phyloP scores from a whole-genome alignment of 2,888 invertebrate genomes.

The Zygothrica quintamaculata region DNA sequence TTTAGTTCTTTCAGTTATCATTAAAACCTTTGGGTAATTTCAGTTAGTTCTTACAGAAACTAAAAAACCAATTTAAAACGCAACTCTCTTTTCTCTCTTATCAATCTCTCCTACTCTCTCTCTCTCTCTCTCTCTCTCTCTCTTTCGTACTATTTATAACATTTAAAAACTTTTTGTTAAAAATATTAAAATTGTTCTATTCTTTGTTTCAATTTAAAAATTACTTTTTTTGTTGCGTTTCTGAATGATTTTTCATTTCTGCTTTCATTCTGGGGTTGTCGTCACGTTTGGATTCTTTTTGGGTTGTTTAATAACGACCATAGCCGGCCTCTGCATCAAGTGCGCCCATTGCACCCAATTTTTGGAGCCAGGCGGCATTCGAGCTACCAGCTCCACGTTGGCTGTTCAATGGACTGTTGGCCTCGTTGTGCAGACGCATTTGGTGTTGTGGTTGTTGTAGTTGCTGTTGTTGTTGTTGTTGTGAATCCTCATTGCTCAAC shows the following conservation, averaged over 20 bases:
- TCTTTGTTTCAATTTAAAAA: background rate
- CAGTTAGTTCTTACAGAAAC: conserved; percentile 11
- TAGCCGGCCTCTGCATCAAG: conserved; percentile 72
- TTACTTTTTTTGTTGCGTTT: too few relatives aligned
- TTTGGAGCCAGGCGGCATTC: conserved; percentile 79
- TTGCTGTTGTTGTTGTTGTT: conserved; percentile 51
- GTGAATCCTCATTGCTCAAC: conserved; percentile 84
- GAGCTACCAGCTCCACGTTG: conserved; percentile 45
- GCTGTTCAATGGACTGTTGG: conserved; percentile 57
- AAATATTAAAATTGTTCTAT: background rate
- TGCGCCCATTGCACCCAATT: conserved; percentile 72
- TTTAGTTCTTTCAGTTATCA: conserved; percentile 55
- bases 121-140: background rate
- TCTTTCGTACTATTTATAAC: background rate
- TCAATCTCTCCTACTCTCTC: background rate
- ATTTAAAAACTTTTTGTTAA: background rate
- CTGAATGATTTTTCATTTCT: conserved; percentile 37
- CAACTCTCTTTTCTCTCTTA: too few relatives aligned
- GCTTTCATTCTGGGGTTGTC: conserved; percentile 24
- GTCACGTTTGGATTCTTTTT: conserved; percentile 34
- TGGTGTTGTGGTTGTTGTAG: conserved; percentile 61
- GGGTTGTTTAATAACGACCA: conserved; percentile 70
- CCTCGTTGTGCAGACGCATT: conserved; percentile 75
- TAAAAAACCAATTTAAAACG: conserved; percentile 5
- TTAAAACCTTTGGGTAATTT: conserved; percentile 55